Evolutionary conservation across 2,888 invertebrate genomes (phyloP).

Genomic region (Nomada fucata): DNA sequence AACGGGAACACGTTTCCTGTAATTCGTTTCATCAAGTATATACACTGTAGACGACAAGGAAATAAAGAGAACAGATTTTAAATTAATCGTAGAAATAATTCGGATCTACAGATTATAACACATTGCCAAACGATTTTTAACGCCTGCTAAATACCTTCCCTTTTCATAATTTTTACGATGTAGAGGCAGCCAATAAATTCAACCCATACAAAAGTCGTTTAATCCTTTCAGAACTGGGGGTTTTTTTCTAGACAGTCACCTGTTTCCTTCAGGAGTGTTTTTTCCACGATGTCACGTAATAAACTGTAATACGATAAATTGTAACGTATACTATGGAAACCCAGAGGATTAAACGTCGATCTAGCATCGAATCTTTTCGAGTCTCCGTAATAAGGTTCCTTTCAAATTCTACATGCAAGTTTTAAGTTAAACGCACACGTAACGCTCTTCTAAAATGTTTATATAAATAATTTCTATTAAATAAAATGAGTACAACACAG

Average conservation of each 20-base stretch:
- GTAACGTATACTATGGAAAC: conserved; percentile 16
- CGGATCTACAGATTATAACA: conserved; percentile 43
- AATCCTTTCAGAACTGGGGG: conserved; percentile 36
- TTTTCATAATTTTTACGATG: conserved; percentile 50
- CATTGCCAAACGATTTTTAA: conserved; percentile 52
- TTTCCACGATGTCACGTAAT: conserved; percentile 53
- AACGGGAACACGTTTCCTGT: conserved; percentile 7
- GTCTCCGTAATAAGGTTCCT: conserved; percentile 6
- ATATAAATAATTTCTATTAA: background rate
- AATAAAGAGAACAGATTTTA: conserved; percentile 26
- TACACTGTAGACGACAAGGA: background rate
- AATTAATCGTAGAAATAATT: conserved; percentile 56
- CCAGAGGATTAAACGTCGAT: conserved; percentile 47
- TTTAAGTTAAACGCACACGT: conserved; percentile 23
- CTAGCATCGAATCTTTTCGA: conserved; percentile 40
- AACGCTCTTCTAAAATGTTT: background rate
- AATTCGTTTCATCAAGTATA: conserved; percentile 25
- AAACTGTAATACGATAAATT: conserved; percentile 24
- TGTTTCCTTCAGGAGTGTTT: conserved; percentile 28
- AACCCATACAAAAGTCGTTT: conserved; percentile 28
- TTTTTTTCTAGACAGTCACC: conserved; percentile 27
- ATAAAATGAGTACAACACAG: background rate
- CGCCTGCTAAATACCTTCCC: conserved; percentile 45
- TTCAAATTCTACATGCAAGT: background rate
- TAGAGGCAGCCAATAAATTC: conserved; percentile 12